A percentile compares a stretch with the other conserved stretches of the same genome.
Conservation (phyloP, 2,113 vertebrate genomes). For the Coracopsis vasa region DNA sequence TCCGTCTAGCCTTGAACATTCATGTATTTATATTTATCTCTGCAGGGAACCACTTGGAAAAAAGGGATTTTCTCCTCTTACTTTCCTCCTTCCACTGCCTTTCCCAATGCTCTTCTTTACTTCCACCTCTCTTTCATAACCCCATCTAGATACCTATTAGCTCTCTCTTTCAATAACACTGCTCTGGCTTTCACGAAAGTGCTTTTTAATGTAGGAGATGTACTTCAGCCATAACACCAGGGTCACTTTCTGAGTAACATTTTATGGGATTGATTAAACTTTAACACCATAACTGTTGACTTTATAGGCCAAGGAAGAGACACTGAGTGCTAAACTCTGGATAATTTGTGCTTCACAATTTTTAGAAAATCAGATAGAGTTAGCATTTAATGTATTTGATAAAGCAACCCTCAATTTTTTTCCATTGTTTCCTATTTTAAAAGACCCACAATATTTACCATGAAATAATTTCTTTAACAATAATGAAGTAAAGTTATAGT, state of each 20-base stretch:
- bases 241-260: slow-evolving; percentile 80
- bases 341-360: slow-evolving; percentile 69
- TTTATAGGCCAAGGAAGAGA: slow-evolving; percentile 75
- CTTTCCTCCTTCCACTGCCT: not conserved
- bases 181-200: slow-evolving; percentile 69
- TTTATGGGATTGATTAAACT: slow-evolving; percentile 84
- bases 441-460: slow-evolving; percentile 32
- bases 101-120: not conserved
- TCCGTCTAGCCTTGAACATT: slow-evolving; percentile 17
- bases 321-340: slow-evolving; percentile 57
- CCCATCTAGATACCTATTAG: slow-evolving; percentile 64
- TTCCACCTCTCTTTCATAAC: not conserved
- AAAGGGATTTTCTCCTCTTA: not conserved
- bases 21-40: not conserved
- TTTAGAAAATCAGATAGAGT: slow-evolving; percentile 56
- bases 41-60: slow-evolving; percentile 19
- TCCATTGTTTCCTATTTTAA: slow-evolving; percentile 6
- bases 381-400: slow-evolving; percentile 56
- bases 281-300: slow-evolving; percentile 80
- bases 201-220: slow-evolving; percentile 80
- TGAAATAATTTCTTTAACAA: slow-evolving; percentile 26
- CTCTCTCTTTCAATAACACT: slow-evolving; percentile 62
- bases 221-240: slow-evolving; percentile 72
- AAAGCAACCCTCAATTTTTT: slow-evolving; percentile 32
- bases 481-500: slow-evolving; percentile 55